A percentile compares a stretch with the other conserved stretches of the same genome.
Conservation (phyloP, 2,113 vertebrate genomes). For the Pandion haliaetus region DNA sequence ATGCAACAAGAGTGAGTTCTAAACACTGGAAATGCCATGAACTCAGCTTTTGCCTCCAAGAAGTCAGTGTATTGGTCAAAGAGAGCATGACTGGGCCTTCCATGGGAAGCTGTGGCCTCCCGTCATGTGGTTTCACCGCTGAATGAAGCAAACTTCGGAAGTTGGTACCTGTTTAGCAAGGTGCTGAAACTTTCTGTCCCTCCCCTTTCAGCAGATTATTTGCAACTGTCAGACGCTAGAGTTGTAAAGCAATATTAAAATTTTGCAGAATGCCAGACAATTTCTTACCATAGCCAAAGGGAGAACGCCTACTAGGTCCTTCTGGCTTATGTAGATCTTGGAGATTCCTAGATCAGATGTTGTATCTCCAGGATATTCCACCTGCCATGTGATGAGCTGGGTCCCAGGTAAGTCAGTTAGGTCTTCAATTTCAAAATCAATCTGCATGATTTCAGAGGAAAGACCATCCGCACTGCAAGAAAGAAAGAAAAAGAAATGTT, state of each 20-base stretch:
- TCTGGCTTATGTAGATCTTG: slow-evolving; percentile 87
- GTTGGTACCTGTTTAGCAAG: background rate
- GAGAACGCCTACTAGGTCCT: slow-evolving; percentile 84
- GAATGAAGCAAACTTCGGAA: background rate
- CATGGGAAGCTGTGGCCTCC: background rate
- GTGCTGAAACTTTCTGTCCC: background rate
- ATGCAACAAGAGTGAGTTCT: background rate
- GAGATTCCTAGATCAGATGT: slow-evolving; percentile 81
- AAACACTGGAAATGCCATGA: background rate
- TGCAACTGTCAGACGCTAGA: background rate
- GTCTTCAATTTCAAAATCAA: slow-evolving; percentile 88
- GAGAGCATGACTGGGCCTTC: background rate
- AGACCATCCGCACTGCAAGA: slow-evolving; percentile 41
- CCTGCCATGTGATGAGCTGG: slow-evolving; percentile 91
- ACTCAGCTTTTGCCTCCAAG: background rate
- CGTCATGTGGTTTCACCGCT: background rate
- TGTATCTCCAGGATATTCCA: slow-evolving; percentile 80
- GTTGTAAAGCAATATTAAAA: background rate
- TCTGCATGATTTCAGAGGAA: slow-evolving; percentile 87
- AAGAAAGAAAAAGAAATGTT: background rate
- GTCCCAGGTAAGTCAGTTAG: slow-evolving; percentile 76
- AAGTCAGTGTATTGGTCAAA: background rate
- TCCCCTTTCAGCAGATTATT: background rate
- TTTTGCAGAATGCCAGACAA: background rate
- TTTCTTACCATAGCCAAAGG: slow-evolving; percentile 90